Percentiles rank a stretch among this genome's conserved stretches.
These are phyloP conservation scores for Conops quadrifasciatus DNA, from an alignment of 2,888 invertebrate species.

Conservation along the genomic window DNA sequence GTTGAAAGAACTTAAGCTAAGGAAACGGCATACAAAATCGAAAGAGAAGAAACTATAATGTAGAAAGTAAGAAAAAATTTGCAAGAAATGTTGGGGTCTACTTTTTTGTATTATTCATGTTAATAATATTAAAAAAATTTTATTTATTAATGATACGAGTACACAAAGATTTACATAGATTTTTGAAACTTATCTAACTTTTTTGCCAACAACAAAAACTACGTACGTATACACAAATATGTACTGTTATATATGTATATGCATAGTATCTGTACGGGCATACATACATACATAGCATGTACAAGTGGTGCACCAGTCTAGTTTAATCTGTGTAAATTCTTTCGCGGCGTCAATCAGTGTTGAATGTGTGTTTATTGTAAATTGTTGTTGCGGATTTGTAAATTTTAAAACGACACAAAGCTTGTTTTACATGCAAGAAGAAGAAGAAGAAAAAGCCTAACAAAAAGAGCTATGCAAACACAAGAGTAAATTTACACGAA, in stretches of 20 bases:
- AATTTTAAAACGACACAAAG: not conserved
- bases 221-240: not conserved
- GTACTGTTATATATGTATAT: not conserved
- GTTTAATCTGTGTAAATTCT: not conserved
- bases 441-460: too few relatives aligned
- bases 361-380: not conserved
- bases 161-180: not conserved
- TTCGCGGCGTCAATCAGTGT: not conserved
- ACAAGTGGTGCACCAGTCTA: too few relatives aligned
- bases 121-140: too few relatives aligned
- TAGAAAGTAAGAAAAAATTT: not conserved
- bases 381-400: not conserved
- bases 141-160: too few relatives aligned
- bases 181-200: not conserved
- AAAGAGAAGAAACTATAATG: not conserved
- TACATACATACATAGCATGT: too few relatives aligned
- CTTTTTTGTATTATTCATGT: too few relatives aligned
- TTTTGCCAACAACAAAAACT: not conserved
- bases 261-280: too few relatives aligned
- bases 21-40: not conserved
- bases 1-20: not conserved
- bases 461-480: not conserved
- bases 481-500: conserved; percentile 1
- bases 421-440: conserved; percentile 1
- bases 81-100: too few relatives aligned